A percentile compares a stretch with the other conserved stretches of the same genome.
Evolutionary conservation across 2,113 vertebrate genomes (phyloP).

Genomic region (Cnemophilus loriae): DNA sequence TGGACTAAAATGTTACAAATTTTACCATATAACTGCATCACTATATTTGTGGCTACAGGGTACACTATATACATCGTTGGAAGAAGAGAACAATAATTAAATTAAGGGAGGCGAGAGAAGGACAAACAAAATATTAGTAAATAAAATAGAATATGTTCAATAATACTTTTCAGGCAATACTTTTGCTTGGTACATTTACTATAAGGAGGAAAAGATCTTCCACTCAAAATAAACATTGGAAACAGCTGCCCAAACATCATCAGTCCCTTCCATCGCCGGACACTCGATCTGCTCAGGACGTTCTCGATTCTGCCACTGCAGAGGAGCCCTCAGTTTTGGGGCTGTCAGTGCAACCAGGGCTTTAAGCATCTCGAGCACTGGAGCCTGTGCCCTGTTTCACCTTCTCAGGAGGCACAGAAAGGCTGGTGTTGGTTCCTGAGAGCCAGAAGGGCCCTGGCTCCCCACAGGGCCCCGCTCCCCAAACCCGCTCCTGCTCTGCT

Average conservation of each 20-base stretch:
- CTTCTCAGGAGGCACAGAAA: rapidly evolving
- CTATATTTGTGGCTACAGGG: slow-evolving; percentile 22
- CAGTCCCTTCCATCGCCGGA: background rate
- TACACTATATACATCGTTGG: slow-evolving; percentile 52
- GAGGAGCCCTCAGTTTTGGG: background rate
- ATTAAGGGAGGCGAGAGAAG: slow-evolving; percentile 58
- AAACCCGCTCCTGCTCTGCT: rapidly evolving
- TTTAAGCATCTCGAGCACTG: background rate
- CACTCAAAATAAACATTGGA: background rate
- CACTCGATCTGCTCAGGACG: rapidly evolving
- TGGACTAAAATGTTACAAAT: slow-evolving; percentile 21
- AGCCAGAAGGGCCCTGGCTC: background rate
- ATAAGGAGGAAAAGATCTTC: background rate
- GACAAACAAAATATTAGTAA: slow-evolving; percentile 68
- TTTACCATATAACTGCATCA: slow-evolving; percentile 11
- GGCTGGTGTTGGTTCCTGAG: rapidly evolving
- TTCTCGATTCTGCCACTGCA: background rate
- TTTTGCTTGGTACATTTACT: slow-evolving; percentile 39
- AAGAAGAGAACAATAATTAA: slow-evolving; percentile 60
- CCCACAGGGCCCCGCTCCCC: rapidly evolving
- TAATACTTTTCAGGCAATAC: slow-evolving; percentile 65
- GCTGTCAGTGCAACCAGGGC: background rate
- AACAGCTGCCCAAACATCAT: background rate
- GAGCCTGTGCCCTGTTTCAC: background rate
- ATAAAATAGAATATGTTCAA: slow-evolving; percentile 54